A percentile compares a stretch with the other conserved stretches of the same genome.
phyloP scores from a whole-genome alignment of 2,797 vertebrate genomes.

The Falco rusticolus region DNA sequence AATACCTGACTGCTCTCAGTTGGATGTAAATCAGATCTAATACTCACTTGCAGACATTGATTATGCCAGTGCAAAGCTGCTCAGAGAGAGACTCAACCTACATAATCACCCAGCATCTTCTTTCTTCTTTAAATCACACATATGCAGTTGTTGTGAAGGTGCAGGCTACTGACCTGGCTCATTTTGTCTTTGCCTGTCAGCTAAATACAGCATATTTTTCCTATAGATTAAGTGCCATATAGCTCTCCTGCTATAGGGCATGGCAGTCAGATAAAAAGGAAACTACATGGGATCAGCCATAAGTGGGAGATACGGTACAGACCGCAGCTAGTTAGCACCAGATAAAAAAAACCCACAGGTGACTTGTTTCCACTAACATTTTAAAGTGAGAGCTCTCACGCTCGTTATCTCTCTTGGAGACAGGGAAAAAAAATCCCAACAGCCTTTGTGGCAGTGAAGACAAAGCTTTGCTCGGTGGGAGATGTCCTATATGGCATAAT shows the following conservation, averaged over 20 bases:
- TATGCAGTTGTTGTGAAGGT: not conserved
- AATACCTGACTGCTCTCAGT: not conserved
- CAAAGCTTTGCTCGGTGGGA: slow-evolving; percentile 14
- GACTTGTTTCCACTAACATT: not conserved
- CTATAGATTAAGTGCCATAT: not conserved
- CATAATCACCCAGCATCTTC: not conserved
- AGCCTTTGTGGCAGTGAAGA: not conserved
- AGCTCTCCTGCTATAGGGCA: not conserved
- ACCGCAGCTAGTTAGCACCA: not conserved
- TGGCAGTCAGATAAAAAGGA: not conserved
- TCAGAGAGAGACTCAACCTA: not conserved
- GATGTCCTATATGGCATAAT: not conserved
- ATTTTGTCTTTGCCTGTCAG: not conserved
- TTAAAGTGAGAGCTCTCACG: not conserved
- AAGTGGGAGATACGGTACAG: rapidly evolving
- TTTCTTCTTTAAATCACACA: not conserved
- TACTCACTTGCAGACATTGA: not conserved
- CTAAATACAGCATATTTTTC: not conserved
- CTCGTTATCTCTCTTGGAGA: not conserved
- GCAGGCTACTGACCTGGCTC: not conserved
- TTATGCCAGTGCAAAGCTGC: not conserved
- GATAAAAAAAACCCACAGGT: not conserved
- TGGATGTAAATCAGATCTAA: not conserved
- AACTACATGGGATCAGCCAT: rapidly evolving
- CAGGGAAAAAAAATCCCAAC: not conserved